Base-by-base conservation (phyloP, 1,140 invertebrate genomes). In the Drosophila nikananu region DNA sequence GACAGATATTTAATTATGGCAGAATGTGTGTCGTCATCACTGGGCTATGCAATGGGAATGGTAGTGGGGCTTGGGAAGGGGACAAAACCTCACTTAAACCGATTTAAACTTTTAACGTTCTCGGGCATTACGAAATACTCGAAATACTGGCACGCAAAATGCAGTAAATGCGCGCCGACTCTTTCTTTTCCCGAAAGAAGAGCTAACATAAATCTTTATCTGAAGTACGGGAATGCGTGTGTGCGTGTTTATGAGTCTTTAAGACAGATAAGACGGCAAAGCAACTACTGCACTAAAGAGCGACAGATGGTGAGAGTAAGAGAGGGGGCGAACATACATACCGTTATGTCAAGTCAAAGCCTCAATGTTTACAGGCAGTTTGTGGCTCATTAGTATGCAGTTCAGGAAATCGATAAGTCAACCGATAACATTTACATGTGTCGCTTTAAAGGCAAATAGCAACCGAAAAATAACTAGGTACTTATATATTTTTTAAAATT, bases 21-120 rank as follows among this genome's bases (percentile, higher is more conserved):
- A 86, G 70, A 91, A 90, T 90, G 82, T 90, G 77, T 90, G 86
- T 91, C 86, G 86, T 90, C 86, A 90, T 80, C 83, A 75, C 61
- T 60, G 58, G 52, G 54, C 54, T 57, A 57, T 55, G 51, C 19
- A 54, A 32, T 67, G 70, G 70, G 21, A 25, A 25, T 17, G 19
- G 42, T 9, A 25, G 37, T 39, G 54, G 41, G 23, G 35, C 32
- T 19, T 42, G 25, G 25, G 42, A 8, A 19, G 21, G 12, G 12
- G 27, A 21, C 48, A 21, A 21, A 15, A 49, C 63, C 68, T 35
- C 39, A 80, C 84, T 90, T 87, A 68, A 83, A 64, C 68, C 73
- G 59, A 42, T 73, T 87, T 74, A 78, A 87, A 78, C 54, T 73
- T 77, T 72, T 71, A 68, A 73, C 54, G 70, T 83, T 83, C 83